phyloP scores from a whole-genome alignment of 2,888 invertebrate genomes.

The Torymus tubicola region DNA sequence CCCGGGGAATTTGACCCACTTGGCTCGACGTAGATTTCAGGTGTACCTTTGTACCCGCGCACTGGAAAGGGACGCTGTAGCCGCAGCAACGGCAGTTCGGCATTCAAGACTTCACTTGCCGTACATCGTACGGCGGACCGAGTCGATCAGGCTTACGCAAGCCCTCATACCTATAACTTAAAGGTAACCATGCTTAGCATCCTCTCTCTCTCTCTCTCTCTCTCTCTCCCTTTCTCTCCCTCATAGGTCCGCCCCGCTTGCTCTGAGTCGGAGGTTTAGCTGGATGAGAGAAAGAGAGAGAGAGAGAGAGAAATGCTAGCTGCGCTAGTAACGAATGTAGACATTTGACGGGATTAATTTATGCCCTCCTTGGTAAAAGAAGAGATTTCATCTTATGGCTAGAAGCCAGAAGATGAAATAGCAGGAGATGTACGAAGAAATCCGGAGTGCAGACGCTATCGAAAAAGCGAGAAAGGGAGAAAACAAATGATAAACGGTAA shows the following conservation, averaged over 20 bases:
- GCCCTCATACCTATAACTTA: constrained; percentile 71
- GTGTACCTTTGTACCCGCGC: constrained; percentile 56
- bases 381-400: constrained; percentile 63
- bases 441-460: neutral
- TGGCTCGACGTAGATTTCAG: constrained; percentile 58
- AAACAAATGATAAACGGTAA: constrained; percentile 43
- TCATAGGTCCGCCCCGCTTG: too few relatives aligned
- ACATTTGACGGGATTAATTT: constrained; percentile 75
- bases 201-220: constrained; percentile 47
- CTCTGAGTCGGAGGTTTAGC: constrained; percentile 22
- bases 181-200: constrained; percentile 74
- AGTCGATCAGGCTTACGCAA: constrained; percentile 67
- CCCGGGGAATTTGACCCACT: constrained; percentile 62
- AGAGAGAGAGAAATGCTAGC: constrained; percentile 41
- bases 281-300: constrained; percentile 29
- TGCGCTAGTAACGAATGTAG: constrained; percentile 71
- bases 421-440: constrained; percentile 5
- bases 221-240: too few relatives aligned
- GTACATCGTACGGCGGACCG: constrained; percentile 23
- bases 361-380: constrained; percentile 74
- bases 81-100: too few relatives aligned
- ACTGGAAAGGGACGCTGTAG: too few relatives aligned
- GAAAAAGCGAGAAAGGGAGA: constrained; percentile 47
- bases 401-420: constrained; percentile 42
- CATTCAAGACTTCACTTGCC: too few relatives aligned